Base-by-base conservation (phyloP, 2,888 invertebrate genomes). In the Acrobasis consociella region DNA sequence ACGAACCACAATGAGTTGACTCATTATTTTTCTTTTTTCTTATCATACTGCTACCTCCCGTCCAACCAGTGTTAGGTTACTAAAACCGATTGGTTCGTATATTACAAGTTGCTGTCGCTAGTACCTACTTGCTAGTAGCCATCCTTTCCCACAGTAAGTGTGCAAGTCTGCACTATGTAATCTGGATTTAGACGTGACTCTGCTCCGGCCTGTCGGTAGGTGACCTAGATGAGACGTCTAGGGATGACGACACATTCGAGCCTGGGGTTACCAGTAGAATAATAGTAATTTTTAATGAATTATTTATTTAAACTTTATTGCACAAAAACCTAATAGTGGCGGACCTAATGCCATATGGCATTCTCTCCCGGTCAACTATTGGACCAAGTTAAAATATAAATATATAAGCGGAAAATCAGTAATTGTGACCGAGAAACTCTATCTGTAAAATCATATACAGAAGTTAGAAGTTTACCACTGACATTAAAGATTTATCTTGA, bases 161-260 rank as follows among this genome's bases (percentile, higher is more conserved):
- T 51, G 51, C 51, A 51, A 51, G 22, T 51, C 17, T 51, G 51
- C 51, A 11, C 11, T 13, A 51, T 51, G 22, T 51, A 51, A 51
- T 51, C 22, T 51, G 11, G 42, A 42, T 22, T 10, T 51, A 51
- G 22, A 51, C 51, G 22, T 51, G 10, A 15, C 51, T 31, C 16
- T 51, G 16, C 22, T 51, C 5, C 17, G 1, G 51, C 10, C 11
- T 50, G 17, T 50, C 13, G 51, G 9, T 51, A 22, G 22, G 51
- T 22, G 51, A 51, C 22, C 51, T 51, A 51, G 31, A 51, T 51
- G 22, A 22, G 51, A 22, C 31, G 22, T 10, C 17, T 10, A 11
- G 10, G 10, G 22, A 22, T 17, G 16, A 9, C 15, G 10, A 17
- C 9, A 16, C 50, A 50, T 42, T 42, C 7, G 11, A 42, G 13